Conservation (phyloP, 2,888 invertebrate genomes). For the Toxonevra muliebris region DNA sequence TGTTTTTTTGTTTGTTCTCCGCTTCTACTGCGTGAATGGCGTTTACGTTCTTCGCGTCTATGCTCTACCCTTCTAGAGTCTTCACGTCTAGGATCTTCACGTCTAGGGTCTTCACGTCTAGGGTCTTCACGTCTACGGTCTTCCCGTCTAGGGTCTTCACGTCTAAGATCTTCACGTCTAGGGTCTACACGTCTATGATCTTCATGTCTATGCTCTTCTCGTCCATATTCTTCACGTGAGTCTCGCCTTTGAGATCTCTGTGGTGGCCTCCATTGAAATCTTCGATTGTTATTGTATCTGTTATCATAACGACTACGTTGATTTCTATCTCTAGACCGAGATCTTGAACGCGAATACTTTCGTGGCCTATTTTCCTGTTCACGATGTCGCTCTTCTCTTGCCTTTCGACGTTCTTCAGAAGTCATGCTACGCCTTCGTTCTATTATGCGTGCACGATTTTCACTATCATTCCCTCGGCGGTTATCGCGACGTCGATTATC, state of each 20-base stretch:
- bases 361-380: constrained; percentile 30
- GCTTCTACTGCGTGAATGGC: constrained; percentile 3
- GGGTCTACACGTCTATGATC: no score
- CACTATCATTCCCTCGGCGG: constrained; percentile 3
- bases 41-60: no score
- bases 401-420: constrained; percentile 47
- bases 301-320: constrained; percentile 7
- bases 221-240: background rate
- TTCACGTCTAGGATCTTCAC: background rate
- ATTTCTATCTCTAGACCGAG: constrained; percentile 11
- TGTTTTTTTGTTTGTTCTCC: background rate
- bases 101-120: background rate
- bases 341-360: constrained; percentile 30
- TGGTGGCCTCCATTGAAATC: background rate
- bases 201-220: background rate
- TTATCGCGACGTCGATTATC: background rate
- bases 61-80: background rate
- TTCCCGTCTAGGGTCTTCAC: background rate
- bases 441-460: constrained; percentile 1
- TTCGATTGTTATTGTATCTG: background rate
- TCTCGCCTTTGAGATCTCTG: constrained; percentile 13
- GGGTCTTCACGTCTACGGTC: background rate
- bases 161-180: background rate
- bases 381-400: constrained; percentile 50
- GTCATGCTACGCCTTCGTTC: constrained; percentile 24